Evolutionary conservation across 2,888 invertebrate genomes (phyloP).

Genomic region (Clitarchus hookeri): DNA sequence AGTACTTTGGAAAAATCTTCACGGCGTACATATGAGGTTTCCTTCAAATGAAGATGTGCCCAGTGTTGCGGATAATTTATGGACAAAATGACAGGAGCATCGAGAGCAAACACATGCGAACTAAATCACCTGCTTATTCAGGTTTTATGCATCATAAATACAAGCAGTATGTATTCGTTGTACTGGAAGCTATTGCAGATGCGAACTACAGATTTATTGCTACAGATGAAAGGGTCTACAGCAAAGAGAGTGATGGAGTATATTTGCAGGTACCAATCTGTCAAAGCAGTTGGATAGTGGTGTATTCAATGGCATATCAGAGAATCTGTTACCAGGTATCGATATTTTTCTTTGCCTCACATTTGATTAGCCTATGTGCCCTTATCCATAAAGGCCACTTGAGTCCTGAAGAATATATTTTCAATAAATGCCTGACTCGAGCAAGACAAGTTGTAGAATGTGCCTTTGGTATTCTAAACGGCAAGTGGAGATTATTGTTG

Average conservation of each 20-base stretch:
- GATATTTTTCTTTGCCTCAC: background rate
- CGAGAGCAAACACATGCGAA: background rate
- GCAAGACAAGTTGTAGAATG: conserved; percentile 20
- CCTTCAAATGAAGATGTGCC: background rate
- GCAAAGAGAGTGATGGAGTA: too few species aligned
- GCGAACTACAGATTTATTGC: too few species aligned
- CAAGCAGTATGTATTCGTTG: background rate
- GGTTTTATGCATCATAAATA: background rate
- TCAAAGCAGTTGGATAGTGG: background rate
- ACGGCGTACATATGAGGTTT: background rate
- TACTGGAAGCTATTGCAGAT: background rate
- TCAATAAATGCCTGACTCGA: background rate
- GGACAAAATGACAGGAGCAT: background rate
- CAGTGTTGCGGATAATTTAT: background rate
- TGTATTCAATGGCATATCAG: background rate
- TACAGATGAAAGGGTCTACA: too few species aligned
- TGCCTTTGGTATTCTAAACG: too few species aligned
- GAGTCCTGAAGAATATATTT: conserved; percentile 3
- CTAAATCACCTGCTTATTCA: background rate
- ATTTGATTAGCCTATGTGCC: conserved; percentile 3
- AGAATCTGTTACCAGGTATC: conserved; percentile 3
- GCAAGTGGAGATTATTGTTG: too few species aligned
- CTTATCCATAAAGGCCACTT: conserved; percentile 17
- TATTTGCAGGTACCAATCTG: background rate
- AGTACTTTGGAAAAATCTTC: conserved; percentile 7